phyloP scores from a whole-genome alignment of 2,888 invertebrate species.

The Embidobia sp. region DNA sequence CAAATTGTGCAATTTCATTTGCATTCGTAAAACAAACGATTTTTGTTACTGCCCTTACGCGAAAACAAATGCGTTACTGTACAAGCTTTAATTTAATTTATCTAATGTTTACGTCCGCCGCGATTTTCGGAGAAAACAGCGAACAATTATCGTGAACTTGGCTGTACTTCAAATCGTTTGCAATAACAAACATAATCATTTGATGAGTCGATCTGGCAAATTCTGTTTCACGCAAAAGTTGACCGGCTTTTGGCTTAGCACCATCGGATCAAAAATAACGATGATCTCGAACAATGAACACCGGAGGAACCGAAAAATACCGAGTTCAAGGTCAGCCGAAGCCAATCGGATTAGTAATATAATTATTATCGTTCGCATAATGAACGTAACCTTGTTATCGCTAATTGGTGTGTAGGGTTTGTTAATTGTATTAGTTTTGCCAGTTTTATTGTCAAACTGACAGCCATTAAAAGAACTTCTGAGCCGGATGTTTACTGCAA shows the following conservation, averaged over 20 bases:
- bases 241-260: slow-evolving; percentile 25
- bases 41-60: too few species aligned
- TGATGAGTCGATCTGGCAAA: slow-evolving; percentile 43
- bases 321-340: background rate
- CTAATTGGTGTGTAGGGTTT: background rate
- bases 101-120: slow-evolving; percentile 12
- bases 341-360: too few species aligned
- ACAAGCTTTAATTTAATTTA: too few species aligned
- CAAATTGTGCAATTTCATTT: too few species aligned
- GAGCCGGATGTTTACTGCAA: too few species aligned
- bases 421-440: too few species aligned
- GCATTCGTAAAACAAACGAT: too few species aligned
- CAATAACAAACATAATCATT: slow-evolving; percentile 37
- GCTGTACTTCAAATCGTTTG: slow-evolving; percentile 34
- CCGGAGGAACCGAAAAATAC: background rate
- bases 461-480: too few species aligned
- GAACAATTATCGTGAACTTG: slow-evolving; percentile 32
- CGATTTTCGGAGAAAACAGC: slow-evolving; percentile 16
- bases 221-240: slow-evolving; percentile 32
- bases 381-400: too few species aligned
- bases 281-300: slow-evolving; percentile 9
- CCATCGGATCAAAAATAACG: slow-evolving; percentile 15
- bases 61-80: too few species aligned
- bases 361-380: too few species aligned
- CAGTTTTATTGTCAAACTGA: too few species aligned